Percentiles rank a stretch among this genome's conserved stretches.
These are phyloP conservation scores for Isichthys henryi DNA, from an alignment of 2,113 vertebrate genomes.

Conservation along the genomic window DNA sequence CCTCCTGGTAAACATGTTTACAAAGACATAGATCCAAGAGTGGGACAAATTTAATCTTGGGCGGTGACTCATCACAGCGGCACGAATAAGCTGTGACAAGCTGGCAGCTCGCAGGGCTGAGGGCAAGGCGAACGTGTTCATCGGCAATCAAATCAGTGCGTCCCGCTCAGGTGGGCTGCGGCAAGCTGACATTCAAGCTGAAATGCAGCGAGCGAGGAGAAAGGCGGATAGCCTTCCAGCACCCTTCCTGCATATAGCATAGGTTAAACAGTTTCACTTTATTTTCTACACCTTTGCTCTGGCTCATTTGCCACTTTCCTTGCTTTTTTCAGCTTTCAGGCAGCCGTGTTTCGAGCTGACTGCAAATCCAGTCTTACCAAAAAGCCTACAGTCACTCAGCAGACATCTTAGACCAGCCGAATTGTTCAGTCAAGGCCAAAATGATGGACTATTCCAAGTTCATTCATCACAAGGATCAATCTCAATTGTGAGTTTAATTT, in stretches of 20 bases:
- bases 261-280: background rate
- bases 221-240: background rate
- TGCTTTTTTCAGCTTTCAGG: background rate
- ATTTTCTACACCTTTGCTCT: background rate
- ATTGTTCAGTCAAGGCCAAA: background rate
- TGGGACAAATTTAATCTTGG: slow-evolving; percentile 2
- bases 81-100: background rate
- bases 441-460: background rate
- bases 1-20: background rate
- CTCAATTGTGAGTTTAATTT: background rate
- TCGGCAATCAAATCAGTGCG: background rate
- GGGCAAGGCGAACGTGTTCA: background rate
- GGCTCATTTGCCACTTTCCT: background rate
- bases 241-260: background rate
- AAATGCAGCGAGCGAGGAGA: background rate
- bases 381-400: background rate
- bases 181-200: background rate
- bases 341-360: background rate
- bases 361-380: background rate
- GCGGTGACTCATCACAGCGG: background rate
- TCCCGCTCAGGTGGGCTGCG: background rate
- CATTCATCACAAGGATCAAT: background rate
- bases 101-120: background rate
- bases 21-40: slow-evolving; percentile 1
- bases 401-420: background rate